These are phyloP conservation scores for Apus apus DNA, from an alignment of 2,113 vertebrate species.

Conservation along the genomic window DNA sequence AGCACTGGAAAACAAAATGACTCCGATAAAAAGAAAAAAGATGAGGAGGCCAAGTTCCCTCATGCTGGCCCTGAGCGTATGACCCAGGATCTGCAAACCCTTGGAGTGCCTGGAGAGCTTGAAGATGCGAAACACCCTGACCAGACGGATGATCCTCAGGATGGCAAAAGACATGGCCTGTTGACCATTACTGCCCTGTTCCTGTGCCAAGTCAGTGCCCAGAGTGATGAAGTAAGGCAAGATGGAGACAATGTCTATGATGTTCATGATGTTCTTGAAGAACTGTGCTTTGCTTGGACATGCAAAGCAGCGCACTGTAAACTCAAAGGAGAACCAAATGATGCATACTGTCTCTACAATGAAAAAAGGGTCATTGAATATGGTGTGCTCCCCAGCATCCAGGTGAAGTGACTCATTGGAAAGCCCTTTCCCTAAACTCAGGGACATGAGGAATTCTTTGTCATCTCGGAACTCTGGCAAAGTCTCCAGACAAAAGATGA, in stretches of 20 bases:
- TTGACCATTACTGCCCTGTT: constrained; percentile 83
- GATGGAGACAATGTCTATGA: constrained; percentile 98
- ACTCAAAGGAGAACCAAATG: constrained; percentile 99
- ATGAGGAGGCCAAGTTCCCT: constrained; percentile 96
- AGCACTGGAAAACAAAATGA: constrained; percentile 98
- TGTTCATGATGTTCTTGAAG: constrained; percentile 99
- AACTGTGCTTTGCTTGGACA: constrained; percentile 94
- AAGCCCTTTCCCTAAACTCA: constrained; percentile 66
- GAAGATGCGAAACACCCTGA: constrained; percentile 97
- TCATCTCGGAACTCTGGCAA: constrained; percentile 96
- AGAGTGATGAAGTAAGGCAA: constrained; percentile 99
- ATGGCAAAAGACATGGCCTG: constrained; percentile 99
- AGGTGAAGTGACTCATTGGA: constrained; percentile 79
- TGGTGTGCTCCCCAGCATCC: constrained; percentile 84
- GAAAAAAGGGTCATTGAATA: constrained; percentile 98
- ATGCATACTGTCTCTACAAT: constrained; percentile 98
- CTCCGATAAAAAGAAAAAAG: constrained; percentile 98
- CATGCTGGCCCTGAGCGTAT: constrained; percentile 97
- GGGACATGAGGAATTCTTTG: constrained; percentile 83
- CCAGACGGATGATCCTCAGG: constrained; percentile 95
- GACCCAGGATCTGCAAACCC: constrained; percentile 97
- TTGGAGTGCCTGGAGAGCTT: constrained; percentile 98
- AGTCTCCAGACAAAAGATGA: constrained; percentile 97
- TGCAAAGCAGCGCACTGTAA: constrained; percentile 94
- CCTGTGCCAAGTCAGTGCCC: constrained; percentile 94